A percentile compares a stretch with the other conserved stretches of the same genome.
Evolutionary conservation across 2,113 vertebrate species (phyloP).

Genomic region (Neotragus moschatus): DNA sequence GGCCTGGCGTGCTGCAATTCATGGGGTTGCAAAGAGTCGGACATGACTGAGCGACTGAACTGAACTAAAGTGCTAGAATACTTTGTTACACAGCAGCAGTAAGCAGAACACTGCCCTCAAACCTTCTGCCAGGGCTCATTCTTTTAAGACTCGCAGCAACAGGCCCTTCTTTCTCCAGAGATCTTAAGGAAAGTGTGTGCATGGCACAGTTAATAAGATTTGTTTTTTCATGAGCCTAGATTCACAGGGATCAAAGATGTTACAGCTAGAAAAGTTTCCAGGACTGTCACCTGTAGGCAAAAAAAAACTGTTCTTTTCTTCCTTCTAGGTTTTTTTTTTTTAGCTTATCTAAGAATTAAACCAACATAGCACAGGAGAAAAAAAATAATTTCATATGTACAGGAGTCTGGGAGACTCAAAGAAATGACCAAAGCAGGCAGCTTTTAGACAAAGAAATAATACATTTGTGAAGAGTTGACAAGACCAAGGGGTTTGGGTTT

Average conservation of each 20-base stretch:
- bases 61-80: background rate
- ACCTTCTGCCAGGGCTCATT: background rate
- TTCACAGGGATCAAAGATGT: slow-evolving; percentile 40
- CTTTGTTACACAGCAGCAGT: background rate
- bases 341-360: background rate
- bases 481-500: background rate
- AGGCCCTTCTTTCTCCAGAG: background rate
- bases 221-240: slow-evolving; percentile 40
- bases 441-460: background rate
- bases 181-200: background rate
- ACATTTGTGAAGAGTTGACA: background rate
- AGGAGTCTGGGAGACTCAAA: background rate
- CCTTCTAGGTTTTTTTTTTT: background rate
- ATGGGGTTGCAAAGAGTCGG: too few relatives aligned
- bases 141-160: background rate
- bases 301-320: background rate
- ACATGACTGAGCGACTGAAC: too few relatives aligned
- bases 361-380: background rate
- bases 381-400: background rate
- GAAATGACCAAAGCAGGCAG: background rate
- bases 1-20: too few relatives aligned
- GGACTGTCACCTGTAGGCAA: background rate
- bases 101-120: background rate
- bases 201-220: background rate
- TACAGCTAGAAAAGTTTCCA: slow-evolving; percentile 60